Evolutionary conservation across 37 sponge, comb jelly and placozoan species (phyloP), one percentile per base, ranked within the genome.

Genomic region (Halichondria panicea): DNA sequence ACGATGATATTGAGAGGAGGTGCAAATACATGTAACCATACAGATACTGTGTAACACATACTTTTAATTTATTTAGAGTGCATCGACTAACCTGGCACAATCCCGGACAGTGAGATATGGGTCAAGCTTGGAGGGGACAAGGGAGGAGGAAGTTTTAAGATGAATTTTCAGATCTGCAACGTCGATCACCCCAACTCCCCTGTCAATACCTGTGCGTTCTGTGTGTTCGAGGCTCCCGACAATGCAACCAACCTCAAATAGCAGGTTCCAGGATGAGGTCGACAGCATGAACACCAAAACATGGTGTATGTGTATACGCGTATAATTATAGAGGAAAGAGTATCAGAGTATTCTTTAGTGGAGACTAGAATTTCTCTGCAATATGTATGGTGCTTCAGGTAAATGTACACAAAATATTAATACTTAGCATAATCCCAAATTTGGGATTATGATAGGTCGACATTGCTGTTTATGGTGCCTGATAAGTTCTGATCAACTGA

Each of bases 101-200:
- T 82, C 43, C 83, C 83, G 11, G 39, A 38, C 0, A 43, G 54
- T 52, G 83, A 82, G 59, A 32, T 82, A 24, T 82, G 83, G 83
- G 32, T 82, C 34, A 82, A 74, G 46, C 19, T 82, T 34, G 83
- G 83, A 24, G 83, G 83, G n/a, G 83, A 82, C 43, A 74, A 73
- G 31, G 75, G 85, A 27, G 77, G 85, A 4, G 60, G 33, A 5
- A 62, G 64, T 15, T 69, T 84, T 56, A 84, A 84, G 59, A 70
- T 70, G 71, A 50, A 33, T 9, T 84, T 84, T 18, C 85, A 84
- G 53, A 30, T 84, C 32, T 63, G 30, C 35, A 76, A 84, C 33
- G 34, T 40, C 61, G n/a, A 34, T 0, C 9, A 27, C 12, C 79
- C 79, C 8, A 78, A 85, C 42, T 85, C 86, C 1, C 42, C 58